Evolutionary conservation across 2,113 vertebrate genomes (phyloP).

Genomic region (Pristiophorus japonicus): DNA sequence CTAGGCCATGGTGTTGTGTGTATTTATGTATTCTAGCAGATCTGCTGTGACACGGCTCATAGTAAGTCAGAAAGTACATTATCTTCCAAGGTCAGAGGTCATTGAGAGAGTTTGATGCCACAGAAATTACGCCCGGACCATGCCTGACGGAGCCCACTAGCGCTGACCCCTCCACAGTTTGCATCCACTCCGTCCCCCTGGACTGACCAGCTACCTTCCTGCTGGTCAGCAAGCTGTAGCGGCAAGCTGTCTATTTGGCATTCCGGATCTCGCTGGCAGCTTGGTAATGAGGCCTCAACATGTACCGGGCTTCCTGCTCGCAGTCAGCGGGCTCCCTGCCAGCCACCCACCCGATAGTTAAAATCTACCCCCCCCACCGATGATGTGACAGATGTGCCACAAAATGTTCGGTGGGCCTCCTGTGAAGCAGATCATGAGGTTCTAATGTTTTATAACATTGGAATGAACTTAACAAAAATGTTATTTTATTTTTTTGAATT

Average conservation of each 20-base stretch:
- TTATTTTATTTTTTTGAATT: not conserved
- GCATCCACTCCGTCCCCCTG: too few species aligned
- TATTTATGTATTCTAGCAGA: too few species aligned
- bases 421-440: not conserved
- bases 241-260: not conserved
- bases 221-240: too few species aligned
- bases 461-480: not conserved
- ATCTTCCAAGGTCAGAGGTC: not conserved
- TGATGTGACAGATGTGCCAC: not conserved
- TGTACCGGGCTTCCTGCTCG: not conserved
- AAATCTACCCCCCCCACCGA: not conserved
- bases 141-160: not conserved
- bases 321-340: not conserved
- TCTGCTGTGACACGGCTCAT: too few species aligned
- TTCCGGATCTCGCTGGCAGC: not conserved
- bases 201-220: too few species aligned
- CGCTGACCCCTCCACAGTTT: too few species aligned
- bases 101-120: not conserved
- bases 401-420: not conserved
- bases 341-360: not conserved
- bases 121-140: not conserved
- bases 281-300: not conserved
- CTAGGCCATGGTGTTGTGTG: too few species aligned
- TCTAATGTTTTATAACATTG: not conserved
- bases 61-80: not conserved